These are phyloP conservation scores for Noturus placidus DNA, from an alignment of 2,113 vertebrate species.

Conservation along the genomic window DNA sequence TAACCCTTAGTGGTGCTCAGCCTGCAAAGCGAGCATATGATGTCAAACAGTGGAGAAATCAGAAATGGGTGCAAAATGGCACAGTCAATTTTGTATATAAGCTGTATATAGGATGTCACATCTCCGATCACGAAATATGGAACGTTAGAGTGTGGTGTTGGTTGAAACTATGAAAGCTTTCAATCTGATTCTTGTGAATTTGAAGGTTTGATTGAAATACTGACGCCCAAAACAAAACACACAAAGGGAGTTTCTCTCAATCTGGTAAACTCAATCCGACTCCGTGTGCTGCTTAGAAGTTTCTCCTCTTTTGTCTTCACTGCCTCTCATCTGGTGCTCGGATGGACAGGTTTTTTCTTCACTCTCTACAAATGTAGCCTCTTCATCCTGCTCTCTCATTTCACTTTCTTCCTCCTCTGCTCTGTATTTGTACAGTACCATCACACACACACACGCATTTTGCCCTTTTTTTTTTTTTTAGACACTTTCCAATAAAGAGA, in stretches of 20 bases:
- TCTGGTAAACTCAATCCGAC: background rate
- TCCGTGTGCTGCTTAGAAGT: background rate
- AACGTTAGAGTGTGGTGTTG: background rate
- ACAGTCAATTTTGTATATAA: background rate
- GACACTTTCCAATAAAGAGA: background rate
- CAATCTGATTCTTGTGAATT: background rate
- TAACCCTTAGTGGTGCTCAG: background rate
- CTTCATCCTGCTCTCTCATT: background rate
- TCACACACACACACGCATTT: background rate
- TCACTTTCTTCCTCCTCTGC: background rate
- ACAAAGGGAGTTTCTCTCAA: background rate
- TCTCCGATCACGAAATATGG: background rate
- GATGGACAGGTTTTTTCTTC: background rate
- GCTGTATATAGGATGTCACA: background rate
- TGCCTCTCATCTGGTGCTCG: background rate
- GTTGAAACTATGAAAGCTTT: background rate
- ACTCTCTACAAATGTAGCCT: background rate
- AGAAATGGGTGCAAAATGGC: background rate
- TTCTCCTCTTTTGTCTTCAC: background rate
- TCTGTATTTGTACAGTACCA: background rate
- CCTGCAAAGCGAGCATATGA: background rate
- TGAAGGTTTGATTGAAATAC: background rate
- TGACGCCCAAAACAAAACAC: background rate
- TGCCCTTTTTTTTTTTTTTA: background rate
- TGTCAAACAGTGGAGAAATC: background rate